Base-by-base conservation (phyloP, 2,888 invertebrate genomes). In the Meloe dianella region DNA sequence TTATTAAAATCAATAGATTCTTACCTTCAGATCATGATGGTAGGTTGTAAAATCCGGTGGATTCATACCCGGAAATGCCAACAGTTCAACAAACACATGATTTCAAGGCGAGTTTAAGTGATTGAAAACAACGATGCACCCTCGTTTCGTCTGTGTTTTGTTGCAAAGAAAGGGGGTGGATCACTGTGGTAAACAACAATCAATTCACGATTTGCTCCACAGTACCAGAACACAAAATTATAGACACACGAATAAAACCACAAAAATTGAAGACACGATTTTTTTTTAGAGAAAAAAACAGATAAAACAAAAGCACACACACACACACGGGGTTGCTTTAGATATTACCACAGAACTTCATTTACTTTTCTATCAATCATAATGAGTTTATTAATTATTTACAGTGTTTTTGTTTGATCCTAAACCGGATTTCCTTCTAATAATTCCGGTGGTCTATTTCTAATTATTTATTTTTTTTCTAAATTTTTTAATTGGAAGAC, bases 1-100 rank as follows among this genome's bases (percentile, higher is more conserved):
- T 41, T 41, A 41, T 41, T 17, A 41, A 54, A 54, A 54, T 54
- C 54, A n/a, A 54, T 54, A 54, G 12, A 24, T 54, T 54, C 54
- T 54, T 54, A 54, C 54, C 54, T 54, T 27, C 2, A 8, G 22
- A 10, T 14, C 54, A 54, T 54, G 54, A 54, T 54, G 54, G 54
- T 54, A 54, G 54, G 24, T n/a, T 24, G 27, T 24, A 1, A 54
- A 54, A 54, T 54, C 54, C 54, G 54, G 54, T n/a, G 1, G 22
- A 27, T 27, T 24, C 24, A 24, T 27, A 54, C 54, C 54, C 27
- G 54, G 54, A 54, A 54, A 54, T 54, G 2, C 14, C 20, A 8
- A 20, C 20, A 20, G 20, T 47, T 20, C 47, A 20, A 24, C 24
- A 51, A 41, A 54, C 54, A 27, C 54, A 54, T 27, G 24, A 54